Evolutionary conservation across 2,888 invertebrate genomes (phyloP), one percentile per base, ranked within the genome.

Genomic region (Lapara coniferarum): DNA sequence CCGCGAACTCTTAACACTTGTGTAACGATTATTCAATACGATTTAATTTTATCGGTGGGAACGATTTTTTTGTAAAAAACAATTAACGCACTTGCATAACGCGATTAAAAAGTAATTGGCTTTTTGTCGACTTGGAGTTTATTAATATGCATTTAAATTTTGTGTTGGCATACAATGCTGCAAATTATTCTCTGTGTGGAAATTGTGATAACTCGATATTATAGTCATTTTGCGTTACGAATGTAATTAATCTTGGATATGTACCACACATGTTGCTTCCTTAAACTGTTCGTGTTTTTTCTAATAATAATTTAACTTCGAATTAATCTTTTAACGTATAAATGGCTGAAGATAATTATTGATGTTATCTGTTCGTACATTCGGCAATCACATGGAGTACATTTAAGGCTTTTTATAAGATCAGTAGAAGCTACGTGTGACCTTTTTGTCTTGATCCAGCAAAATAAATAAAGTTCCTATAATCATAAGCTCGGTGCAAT

Each of bases 61-160:
- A 63, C 46, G 46, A 19, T 25, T 19, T 63, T 46, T 63, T 19
- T 12, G 30, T 13, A 13, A 63, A 63, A 63, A 63, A 49, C 12
- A 63, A 19, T 63, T 63, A 46, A 49, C 12, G 49, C 49, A 63
- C 63, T 49, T 63, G 51, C 57, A 30, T 13, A 5, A 46, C 16
- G 16, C 6, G 16, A 63, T 19, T 49, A 57, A 14, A 57, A 19
- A 12, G 16, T 63, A 46, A 63, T 63, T 16, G 46, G 25, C 13
- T 63, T 59, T 16, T 59, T 19, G 19, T 19, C 46, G 19, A 49
- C 6, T 63, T 19, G 63, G 16, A 56, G 25, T 57, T 63, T 63
- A 63, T 63, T 57, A 14, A 57, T 37, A 30, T 37, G 63, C 63
- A 63, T 63, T 46, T 49, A 46, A 63, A 49, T 13, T 19, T 16